Conservation (phyloP, 2,888 invertebrate genomes). For the Syrista parreyssii region DNA sequence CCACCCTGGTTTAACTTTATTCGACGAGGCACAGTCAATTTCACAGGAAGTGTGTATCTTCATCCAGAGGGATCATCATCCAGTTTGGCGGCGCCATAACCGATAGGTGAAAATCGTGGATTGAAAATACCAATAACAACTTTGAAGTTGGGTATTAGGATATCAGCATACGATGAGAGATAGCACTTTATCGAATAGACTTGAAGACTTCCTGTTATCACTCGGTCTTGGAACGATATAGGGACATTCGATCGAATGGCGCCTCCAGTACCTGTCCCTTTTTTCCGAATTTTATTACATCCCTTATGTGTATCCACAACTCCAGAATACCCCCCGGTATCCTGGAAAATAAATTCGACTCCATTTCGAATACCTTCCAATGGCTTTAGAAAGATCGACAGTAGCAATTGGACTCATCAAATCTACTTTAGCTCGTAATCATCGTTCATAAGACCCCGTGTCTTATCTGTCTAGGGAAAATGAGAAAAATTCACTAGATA, state of each 20-base stretch:
- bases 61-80: neutral
- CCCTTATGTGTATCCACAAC: neutral
- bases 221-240: neutral
- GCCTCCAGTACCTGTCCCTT: neutral
- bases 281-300: neutral
- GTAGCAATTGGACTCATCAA: too few species aligned
- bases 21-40: neutral
- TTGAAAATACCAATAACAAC: neutral
- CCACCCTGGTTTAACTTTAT: neutral
- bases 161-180: slow-evolving; percentile 9
- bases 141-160: neutral
- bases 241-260: neutral
- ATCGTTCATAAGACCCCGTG: too few species aligned
- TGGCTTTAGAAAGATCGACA: too few species aligned
- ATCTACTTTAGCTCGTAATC: too few species aligned
- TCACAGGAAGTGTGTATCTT: neutral
- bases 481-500: neutral
- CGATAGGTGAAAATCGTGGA: neutral
- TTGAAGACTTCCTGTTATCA: slow-evolving; percentile 11
- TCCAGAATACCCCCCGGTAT: neutral
- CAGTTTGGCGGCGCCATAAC: neutral
- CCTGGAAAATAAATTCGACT: neutral
- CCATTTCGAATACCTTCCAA: neutral
- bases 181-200: slow-evolving; percentile 14
- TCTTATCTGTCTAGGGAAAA: neutral